Evolutionary conservation across 2,113 vertebrate genomes (phyloP).

Genomic region (Aythya baeri): DNA sequence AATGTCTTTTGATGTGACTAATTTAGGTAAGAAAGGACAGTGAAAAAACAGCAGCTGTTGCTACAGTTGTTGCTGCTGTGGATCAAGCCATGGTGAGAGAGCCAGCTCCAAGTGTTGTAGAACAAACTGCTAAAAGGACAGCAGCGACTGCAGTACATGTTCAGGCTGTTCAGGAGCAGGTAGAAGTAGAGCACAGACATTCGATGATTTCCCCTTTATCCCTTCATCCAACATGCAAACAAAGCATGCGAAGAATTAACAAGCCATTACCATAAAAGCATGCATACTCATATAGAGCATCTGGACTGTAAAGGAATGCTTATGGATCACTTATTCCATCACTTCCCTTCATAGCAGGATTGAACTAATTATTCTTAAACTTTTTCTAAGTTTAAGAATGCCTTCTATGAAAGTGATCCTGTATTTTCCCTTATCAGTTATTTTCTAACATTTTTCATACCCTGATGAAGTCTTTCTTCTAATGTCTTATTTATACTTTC

Average conservation of each 20-base stretch:
- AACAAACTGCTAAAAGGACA: slow-evolving; percentile 81
- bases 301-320: not conserved
- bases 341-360: not conserved
- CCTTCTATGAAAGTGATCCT: slow-evolving; percentile 2
- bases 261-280: not conserved
- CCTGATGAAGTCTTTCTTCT: not conserved
- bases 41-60: slow-evolving; percentile 85
- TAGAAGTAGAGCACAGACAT: slow-evolving; percentile 57
- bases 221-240: not conserved
- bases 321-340: not conserved
- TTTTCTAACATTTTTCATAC: slow-evolving; percentile 39
- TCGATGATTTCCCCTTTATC: not conserved
- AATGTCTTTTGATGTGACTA: slow-evolving; percentile 53
- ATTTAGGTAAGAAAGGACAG: slow-evolving; percentile 80
- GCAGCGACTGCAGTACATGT: slow-evolving; percentile 77
- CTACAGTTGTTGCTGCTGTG: slow-evolving; percentile 89
- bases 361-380: slow-evolving; percentile 28
- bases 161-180: slow-evolving; percentile 83
- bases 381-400: slow-evolving; percentile 13
- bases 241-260: slow-evolving; percentile 56
- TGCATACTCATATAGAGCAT: not conserved
- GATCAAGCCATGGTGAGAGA: slow-evolving; percentile 88
- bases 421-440: not conserved
- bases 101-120: slow-evolving; percentile 77
- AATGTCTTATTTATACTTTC: slow-evolving; percentile 3